A percentile compares a stretch with the other conserved stretches of the same genome.
Conservation (phyloP, 2,113 vertebrate species). For the Apistogramma diplotaenia region DNA sequence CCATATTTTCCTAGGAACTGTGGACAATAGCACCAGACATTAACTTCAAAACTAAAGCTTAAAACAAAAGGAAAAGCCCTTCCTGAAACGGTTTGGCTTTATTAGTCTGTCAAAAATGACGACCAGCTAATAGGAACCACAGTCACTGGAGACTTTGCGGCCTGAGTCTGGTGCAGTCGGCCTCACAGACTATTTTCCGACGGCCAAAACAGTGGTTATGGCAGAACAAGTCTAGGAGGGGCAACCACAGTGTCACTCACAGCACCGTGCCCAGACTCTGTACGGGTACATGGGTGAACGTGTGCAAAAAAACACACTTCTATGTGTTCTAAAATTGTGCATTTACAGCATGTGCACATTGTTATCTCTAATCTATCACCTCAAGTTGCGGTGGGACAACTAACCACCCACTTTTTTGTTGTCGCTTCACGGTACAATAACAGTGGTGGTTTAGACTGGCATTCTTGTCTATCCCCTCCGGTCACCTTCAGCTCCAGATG, state of each 20-base stretch:
- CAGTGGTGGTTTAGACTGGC: slow-evolving; percentile 23
- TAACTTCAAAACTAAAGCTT: slow-evolving; percentile 35
- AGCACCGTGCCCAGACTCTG: slow-evolving; percentile 27
- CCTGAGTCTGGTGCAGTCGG: slow-evolving; percentile 30
- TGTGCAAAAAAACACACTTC: background rate
- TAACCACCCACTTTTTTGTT: slow-evolving; percentile 23
- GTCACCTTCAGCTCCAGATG: slow-evolving; percentile 61
- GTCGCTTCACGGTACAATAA: slow-evolving; percentile 17
- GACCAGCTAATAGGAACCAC: slow-evolving; percentile 55
- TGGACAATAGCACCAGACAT: slow-evolving; percentile 44
- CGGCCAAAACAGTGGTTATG: slow-evolving; percentile 29
- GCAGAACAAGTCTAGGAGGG: slow-evolving; percentile 39
- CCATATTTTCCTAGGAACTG: slow-evolving; percentile 41
- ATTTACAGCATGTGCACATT: background rate
- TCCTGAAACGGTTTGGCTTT: slow-evolving; percentile 51
- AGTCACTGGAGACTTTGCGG: slow-evolving; percentile 48
- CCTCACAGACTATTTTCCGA: slow-evolving; percentile 11
- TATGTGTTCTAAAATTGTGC: slow-evolving; percentile 1
- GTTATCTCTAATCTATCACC: background rate
- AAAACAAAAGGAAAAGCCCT: slow-evolving; percentile 54
- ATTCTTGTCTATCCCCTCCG: slow-evolving; percentile 33
- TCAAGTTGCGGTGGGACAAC: background rate
- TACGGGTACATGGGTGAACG: background rate
- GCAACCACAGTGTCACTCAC: slow-evolving; percentile 59
- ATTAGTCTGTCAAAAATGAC: slow-evolving; percentile 66